Evolutionary conservation across 2,888 invertebrate species (phyloP).

Genomic region (Polyommatus icarus): DNA sequence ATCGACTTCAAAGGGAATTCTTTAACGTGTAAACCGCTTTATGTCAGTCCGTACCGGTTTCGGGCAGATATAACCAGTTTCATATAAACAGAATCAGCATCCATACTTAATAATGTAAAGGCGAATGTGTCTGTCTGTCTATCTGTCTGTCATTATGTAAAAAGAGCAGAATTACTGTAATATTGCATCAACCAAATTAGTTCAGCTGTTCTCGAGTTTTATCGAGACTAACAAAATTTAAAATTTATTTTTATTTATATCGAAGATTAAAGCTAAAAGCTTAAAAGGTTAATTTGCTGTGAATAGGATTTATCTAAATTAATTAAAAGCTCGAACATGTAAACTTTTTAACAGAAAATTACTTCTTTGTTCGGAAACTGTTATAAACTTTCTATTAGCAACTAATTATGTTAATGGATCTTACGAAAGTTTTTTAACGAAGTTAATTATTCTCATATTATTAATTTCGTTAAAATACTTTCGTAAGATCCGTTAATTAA

Average conservation of each 20-base stretch:
- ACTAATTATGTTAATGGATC: conserved; percentile 1
- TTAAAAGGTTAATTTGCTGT: background rate
- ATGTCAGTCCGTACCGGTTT: background rate
- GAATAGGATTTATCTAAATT: background rate
- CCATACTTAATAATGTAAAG: no score
- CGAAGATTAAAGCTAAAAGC: background rate
- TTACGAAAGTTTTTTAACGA: background rate
- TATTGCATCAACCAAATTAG: no score
- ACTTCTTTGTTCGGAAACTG: background rate
- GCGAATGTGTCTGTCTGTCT: no score
- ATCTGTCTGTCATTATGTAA: no score
- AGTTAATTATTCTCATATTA: background rate
- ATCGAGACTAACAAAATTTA: no score
- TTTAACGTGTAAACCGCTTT: conserved; percentile 4
- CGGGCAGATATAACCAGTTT: background rate
- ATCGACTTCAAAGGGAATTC: conserved; percentile 16
- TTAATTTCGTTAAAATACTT: background rate
- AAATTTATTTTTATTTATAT: no score
- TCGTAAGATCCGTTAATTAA: no score
- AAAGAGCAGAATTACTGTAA: no score
- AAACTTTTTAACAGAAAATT: background rate
- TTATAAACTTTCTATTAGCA: background rate
- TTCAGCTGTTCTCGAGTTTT: no score
- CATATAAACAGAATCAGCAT: background rate
- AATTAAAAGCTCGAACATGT: background rate